phyloP scores from a whole-genome alignment of 2,888 invertebrate species.

The Chrysomela aeneicollis region DNA sequence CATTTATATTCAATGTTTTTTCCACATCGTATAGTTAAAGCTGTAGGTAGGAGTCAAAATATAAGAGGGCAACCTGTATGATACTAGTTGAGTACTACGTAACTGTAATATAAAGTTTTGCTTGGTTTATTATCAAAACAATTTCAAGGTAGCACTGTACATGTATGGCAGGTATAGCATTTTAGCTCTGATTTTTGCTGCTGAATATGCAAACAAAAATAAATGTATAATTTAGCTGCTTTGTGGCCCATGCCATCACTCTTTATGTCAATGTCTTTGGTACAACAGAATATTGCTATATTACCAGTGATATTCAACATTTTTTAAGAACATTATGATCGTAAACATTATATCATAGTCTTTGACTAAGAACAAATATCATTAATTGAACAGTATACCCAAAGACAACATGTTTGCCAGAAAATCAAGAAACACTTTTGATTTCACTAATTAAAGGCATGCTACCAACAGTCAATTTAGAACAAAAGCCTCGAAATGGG shows the following conservation, averaged over 20 bases:
- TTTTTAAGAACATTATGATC: neutral
- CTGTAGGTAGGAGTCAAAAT: too few relatives aligned
- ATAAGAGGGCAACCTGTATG: too few relatives aligned
- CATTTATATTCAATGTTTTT: too few relatives aligned
- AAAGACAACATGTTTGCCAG: conserved; percentile 15
- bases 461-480: neutral
- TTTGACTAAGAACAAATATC: conserved; percentile 8
- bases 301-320: neutral
- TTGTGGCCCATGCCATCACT: conserved; percentile 26
- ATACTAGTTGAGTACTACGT: too few relatives aligned
- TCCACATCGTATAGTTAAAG: too few relatives aligned
- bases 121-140: too few relatives aligned
- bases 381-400: conserved; percentile 16
- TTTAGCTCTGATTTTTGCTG: conserved; percentile 25
- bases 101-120: too few relatives aligned
- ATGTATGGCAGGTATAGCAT: conserved; percentile 32
- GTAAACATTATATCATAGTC: neutral
- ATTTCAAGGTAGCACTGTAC: too few relatives aligned
- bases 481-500: conserved; percentile 15
- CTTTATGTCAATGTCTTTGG: conserved; percentile 14
- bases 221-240: conserved; percentile 17
- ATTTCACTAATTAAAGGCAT: neutral
- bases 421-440: conserved; percentile 11
- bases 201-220: conserved; percentile 20
- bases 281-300: conserved; percentile 16